Base-by-base conservation (phyloP, 2,113 vertebrate species). In the Spea multiplicata region DNA sequence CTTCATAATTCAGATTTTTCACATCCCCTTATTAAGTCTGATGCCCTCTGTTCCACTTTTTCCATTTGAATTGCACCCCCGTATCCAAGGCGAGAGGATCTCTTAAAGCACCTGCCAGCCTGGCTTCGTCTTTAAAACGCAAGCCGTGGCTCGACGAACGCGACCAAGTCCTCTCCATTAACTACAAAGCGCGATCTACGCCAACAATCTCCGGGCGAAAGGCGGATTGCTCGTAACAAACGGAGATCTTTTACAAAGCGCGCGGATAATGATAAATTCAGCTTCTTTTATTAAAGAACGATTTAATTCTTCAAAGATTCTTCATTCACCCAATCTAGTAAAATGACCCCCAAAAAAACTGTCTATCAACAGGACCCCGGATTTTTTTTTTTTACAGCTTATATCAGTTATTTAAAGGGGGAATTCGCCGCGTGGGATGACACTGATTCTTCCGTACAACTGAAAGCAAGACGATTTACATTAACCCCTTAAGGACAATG, bases 371-470 rank as follows among this genome's bases (percentile, higher is more conserved):
- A 45, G 17, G 53, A 45, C 47, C 66, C 53, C 7, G 10, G 66
- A 48, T 16, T 46, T 30, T 30, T n/a, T n/a, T n/a, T n/a, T 30
- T 50, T 76, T n/a, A 48, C 66, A 49, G 75, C 50, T 48, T 68
- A 76, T 76, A 76, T 76, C 65, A 67, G 16, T n/a, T 66, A 72
- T 78, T 78, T 78, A 73, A 72, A 53, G 50, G 10, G 46, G 44
- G 61, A 64, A 73, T 72, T 73, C 72, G n/a, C 59, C 47, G 69
- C 16, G 76, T 45, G 57, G 17, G 57, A 46, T 46, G 69, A 50
- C 59, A 44, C 69, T 14, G 75, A 61, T 12, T 68, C 66, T 55
- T 68, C n/a, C 3, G 3, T 44, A 52, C 67, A 46, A 44, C 12
- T 46, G 69, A 55, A 66, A 66, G 76, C 50, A 14, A 52, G 70